Evolutionary conservation across 2,113 vertebrate genomes (phyloP).

Genomic region (Brachyhypopomus occidentalis): DNA sequence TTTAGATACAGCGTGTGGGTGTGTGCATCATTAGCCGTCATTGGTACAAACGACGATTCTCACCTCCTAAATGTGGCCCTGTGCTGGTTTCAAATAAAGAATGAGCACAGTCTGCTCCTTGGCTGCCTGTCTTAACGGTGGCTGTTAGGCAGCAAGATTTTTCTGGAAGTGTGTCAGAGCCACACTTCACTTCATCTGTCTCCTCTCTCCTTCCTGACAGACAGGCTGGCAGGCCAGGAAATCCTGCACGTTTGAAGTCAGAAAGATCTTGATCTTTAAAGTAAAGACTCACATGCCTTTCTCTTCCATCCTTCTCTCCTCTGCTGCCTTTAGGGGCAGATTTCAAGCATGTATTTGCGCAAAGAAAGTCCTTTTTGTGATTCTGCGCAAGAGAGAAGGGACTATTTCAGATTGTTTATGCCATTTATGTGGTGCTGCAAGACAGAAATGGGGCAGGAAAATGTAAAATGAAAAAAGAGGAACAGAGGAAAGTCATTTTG

Average conservation of each 20-base stretch:
- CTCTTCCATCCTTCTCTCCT: slow-evolving; percentile 3
- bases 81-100: background rate
- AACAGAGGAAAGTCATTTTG: background rate
- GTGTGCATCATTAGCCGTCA: background rate
- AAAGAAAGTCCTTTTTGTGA: slow-evolving; percentile 27
- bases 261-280: slow-evolving; percentile 42
- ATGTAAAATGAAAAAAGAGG: slow-evolving; percentile 6
- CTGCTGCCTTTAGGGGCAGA: slow-evolving; percentile 2
- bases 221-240: slow-evolving; percentile 35
- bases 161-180: slow-evolving; percentile 21
- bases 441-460: background rate
- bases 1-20: background rate
- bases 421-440: background rate
- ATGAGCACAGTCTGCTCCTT: slow-evolving; percentile 16
- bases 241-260: slow-evolving; percentile 24
- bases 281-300: slow-evolving; percentile 26
- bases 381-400: slow-evolving; percentile 14
- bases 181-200: background rate
- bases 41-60: background rate
- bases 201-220: slow-evolving; percentile 7
- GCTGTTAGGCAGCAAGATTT: slow-evolving; percentile 8
- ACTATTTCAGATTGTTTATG: slow-evolving; percentile 37
- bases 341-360: slow-evolving; percentile 20
- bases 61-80: background rate
- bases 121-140: slow-evolving; percentile 21